Evolutionary conservation across 2,113 vertebrate species (phyloP), one percentile per base, ranked within the genome.

Genomic region (Scomber colias): DNA sequence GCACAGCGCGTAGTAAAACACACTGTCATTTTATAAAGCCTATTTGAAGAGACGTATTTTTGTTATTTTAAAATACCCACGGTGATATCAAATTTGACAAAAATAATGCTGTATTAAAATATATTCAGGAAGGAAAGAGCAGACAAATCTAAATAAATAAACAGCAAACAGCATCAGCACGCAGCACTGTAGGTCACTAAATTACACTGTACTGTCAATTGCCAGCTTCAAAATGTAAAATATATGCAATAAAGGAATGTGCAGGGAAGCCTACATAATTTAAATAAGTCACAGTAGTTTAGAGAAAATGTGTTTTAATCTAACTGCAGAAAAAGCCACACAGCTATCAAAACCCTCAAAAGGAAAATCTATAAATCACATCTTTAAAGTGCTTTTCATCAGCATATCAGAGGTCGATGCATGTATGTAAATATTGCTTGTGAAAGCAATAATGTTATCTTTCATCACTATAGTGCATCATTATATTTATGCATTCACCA

Each of bases 391-490:
- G 90, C 90, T 87, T 92, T 94, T 90, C 87, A 90, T 93, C 90
- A 92, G 84, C 86, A 50, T 89, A 90, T 89, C 89, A 80, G 64
- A 35, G 84, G 89, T 92, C 87, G 83, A 91, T 92, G 85, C 87
- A 71, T 86, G 90, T 89, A 92, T 92, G 90, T 89, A 91, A 92
- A 93, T 92, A 91, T 89, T 90, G 92, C 92, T 85, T 88, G 90
- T 71, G 78, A 86, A 85, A 84, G 89, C 90, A 92, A 93, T 93
- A 94, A 90, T 72, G 86, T 82, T 90, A 88, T 91, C 86, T 90
- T 92, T 89, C 89, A 91, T 89, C 83, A 87, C 89, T 87, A 84
- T 67, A 81, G 78, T 73, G 83, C 85, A 83, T 87, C 82, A 87
- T 88, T 91, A 86, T 59, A 77, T 91, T 89, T 85, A 85, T 63